Evolutionary conservation across 2,888 invertebrate genomes (phyloP).

Genomic region (Cepaea hortensis): DNA sequence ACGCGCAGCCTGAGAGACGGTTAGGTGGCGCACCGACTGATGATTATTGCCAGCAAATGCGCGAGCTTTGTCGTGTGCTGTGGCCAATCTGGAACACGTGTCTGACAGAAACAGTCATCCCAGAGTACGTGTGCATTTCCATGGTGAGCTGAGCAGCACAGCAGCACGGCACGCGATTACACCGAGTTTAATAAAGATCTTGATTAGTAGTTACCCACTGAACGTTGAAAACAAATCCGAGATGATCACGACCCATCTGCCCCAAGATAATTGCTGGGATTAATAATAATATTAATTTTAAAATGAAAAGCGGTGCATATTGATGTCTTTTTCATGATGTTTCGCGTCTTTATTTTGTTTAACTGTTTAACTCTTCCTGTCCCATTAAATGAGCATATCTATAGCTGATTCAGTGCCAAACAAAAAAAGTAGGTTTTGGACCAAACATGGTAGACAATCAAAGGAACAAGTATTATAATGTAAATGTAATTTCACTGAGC

Average conservation of each 20-base stretch:
- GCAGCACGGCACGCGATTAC: slow-evolving; percentile 6
- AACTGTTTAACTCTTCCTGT: no score
- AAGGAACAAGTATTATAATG: no score
- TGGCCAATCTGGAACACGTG: slow-evolving; percentile 35
- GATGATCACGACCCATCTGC: slow-evolving; percentile 17
- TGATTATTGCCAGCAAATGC: slow-evolving; percentile 4
- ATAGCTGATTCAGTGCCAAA: no score
- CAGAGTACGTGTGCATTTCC: not conserved
- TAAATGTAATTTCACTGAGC: no score
- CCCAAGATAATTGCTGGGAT: not conserved
- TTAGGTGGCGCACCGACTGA: not conserved
- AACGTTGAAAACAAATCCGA: slow-evolving; percentile 26
- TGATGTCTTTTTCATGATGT: not conserved
- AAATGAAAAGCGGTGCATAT: not conserved
- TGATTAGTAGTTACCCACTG: slow-evolving; percentile 12
- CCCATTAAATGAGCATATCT: no score
- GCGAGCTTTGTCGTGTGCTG: slow-evolving; percentile 4
- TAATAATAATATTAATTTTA: not conserved
- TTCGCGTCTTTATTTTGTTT: no score
- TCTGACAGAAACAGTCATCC: not conserved
- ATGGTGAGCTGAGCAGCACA: not conserved
- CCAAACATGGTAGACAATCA: no score
- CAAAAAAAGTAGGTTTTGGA: no score
- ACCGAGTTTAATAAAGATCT: slow-evolving; percentile 20
- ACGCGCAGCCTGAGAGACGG: slow-evolving; percentile 11